These are phyloP conservation scores for Ianthella basta DNA, from an alignment of 37 sponge, comb jelly and placozoan genomes.

Conservation along the genomic window DNA sequence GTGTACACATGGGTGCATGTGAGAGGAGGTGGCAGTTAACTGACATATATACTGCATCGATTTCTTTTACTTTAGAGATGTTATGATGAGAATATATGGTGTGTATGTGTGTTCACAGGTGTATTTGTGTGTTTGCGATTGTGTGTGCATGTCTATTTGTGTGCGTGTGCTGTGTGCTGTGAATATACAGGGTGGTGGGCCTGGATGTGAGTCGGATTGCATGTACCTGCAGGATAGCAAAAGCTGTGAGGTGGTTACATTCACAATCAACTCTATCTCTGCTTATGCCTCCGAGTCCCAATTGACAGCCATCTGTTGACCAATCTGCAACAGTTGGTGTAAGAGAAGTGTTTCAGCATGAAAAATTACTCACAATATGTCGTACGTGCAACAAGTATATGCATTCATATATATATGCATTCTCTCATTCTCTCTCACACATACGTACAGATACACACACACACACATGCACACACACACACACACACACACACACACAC, in stretches of 20 bases:
- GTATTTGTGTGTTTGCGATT: too few relatives aligned
- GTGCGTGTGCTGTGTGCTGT: too few relatives aligned
- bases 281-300: too few relatives aligned
- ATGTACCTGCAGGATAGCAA: not conserved
- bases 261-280: not conserved
- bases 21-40: too few relatives aligned
- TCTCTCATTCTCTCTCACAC: not conserved
- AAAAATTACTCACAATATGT: not conserved
- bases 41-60: too few relatives aligned
- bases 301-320: not conserved
- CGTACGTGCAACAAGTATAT: not conserved
- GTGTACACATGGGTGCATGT: not conserved
- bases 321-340: not conserved
- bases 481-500: not conserved
- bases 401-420: not conserved
- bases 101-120: too few relatives aligned
- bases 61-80: too few relatives aligned
- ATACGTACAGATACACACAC: not conserved
- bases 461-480: constrained; percentile 19
- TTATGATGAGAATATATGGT: too few relatives aligned
- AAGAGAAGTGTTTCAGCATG: not conserved
- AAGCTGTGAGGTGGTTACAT: constrained; percentile 13
- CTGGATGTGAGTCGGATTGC: too few relatives aligned
- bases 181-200: too few relatives aligned
- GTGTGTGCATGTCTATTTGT: too few relatives aligned